Conservation (phyloP, 2,888 invertebrate species). For the Ochropleura leucogaster region DNA sequence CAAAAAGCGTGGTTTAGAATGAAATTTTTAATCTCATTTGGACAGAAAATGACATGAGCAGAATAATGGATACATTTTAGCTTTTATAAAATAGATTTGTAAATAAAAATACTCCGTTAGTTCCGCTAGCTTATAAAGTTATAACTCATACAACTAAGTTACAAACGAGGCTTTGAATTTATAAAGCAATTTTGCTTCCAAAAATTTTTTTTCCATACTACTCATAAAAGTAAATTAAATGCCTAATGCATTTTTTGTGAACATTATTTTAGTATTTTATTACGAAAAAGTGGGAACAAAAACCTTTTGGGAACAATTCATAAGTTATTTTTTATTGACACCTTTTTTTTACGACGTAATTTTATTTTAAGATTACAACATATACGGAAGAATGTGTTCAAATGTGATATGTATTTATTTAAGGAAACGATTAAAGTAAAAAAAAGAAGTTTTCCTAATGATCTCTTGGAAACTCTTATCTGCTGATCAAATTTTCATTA, state of each 20-base stretch:
- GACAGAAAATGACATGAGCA: conserved; percentile 28
- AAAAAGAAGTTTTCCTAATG: conserved; percentile 89
- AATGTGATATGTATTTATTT: conserved; percentile 90
- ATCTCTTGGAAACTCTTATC: conserved; percentile 89
- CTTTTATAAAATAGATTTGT: conserved; percentile 53
- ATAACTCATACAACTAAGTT: conserved; percentile 61
- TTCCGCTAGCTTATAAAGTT: conserved; percentile 58
- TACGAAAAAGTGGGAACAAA: conserved; percentile 72
- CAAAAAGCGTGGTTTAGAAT: not conserved
- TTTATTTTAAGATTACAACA: conserved; percentile 79
- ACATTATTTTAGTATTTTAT: conserved; percentile 30
- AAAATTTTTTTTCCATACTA: not conserved
- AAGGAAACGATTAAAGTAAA: conserved; percentile 81
- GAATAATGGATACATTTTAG: conserved; percentile 50
- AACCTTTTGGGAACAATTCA: conserved; percentile 74
- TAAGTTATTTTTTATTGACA: conserved; percentile 39
- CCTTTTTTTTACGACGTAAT: conserved; percentile 44
- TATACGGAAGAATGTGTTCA: conserved; percentile 88
- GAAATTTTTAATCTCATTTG: not conserved
- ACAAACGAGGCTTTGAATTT: conserved; percentile 65
- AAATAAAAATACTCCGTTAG: conserved; percentile 65
- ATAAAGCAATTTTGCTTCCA: conserved; percentile 36
- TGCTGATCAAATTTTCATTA: conserved; percentile 71
- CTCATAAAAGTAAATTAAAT: not conserved
- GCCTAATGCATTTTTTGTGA: conserved; percentile 1